A percentile compares a stretch with the other conserved stretches of the same genome.
These are phyloP conservation scores for Serinus canaria DNA, from an alignment of 2,113 vertebrate species.

Conservation along the genomic window DNA sequence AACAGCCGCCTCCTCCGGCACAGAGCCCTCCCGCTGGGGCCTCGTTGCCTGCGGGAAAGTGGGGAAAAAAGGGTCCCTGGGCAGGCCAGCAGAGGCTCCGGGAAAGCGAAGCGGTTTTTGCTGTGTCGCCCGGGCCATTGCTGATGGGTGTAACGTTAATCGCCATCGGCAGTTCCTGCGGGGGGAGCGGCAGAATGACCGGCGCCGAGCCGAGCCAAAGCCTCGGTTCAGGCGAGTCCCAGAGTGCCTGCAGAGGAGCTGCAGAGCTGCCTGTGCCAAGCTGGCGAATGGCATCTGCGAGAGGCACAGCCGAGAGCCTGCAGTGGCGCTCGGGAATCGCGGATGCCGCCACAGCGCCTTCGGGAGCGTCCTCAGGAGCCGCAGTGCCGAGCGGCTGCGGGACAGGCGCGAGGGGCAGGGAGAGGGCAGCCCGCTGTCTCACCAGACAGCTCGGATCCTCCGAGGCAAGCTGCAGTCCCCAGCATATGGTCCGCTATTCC, in stretches of 20 bases:
- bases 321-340: background rate
- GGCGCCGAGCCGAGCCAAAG: background rate
- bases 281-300: background rate
- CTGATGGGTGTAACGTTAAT: background rate
- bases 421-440: background rate
- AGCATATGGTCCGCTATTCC: fast-evolving
- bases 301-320: background rate
- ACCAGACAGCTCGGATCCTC: fast-evolving
- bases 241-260: background rate
- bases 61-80: fast-evolving
- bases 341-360: background rate
- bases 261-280: background rate
- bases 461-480: background rate
- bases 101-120: background rate
- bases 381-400: background rate
- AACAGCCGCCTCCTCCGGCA: background rate
- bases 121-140: background rate
- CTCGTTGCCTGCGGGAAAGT: background rate
- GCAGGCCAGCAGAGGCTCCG: background rate
- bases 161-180: background rate
- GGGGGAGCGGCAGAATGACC: background rate
- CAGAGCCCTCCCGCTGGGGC: too few relatives aligned
- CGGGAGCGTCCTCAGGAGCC: background rate
- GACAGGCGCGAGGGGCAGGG: background rate
- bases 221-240: background rate